Evolutionary conservation across 2,113 vertebrate genomes (phyloP).

Genomic region (Xyrauchen texanus): DNA sequence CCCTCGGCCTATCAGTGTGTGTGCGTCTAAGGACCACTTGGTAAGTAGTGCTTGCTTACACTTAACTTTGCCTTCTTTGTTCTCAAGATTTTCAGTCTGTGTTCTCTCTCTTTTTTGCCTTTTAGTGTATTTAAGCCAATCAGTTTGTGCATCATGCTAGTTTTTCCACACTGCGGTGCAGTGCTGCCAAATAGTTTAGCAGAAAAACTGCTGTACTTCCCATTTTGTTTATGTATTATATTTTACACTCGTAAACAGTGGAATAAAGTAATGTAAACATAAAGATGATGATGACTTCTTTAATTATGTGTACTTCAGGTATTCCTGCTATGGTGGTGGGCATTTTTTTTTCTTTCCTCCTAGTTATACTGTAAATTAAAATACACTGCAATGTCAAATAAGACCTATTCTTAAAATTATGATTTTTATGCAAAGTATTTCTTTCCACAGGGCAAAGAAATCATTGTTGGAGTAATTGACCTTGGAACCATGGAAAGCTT

Average conservation of each 20-base stretch:
- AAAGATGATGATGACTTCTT: neutral
- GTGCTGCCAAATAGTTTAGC: neutral
- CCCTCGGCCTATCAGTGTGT: slow-evolving; percentile 81
- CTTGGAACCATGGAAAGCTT: slow-evolving; percentile 92
- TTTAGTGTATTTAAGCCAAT: slow-evolving; percentile 22
- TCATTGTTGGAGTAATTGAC: slow-evolving; percentile 92
- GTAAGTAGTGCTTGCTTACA: slow-evolving; percentile 88
- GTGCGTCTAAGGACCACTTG: slow-evolving; percentile 77
- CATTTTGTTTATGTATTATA: neutral
- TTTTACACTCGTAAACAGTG: neutral
- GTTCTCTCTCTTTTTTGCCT: slow-evolving; percentile 10
- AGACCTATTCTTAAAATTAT: slow-evolving; percentile 24
- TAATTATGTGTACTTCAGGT: neutral
- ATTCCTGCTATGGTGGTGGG: slow-evolving; percentile 16
- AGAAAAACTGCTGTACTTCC: neutral
- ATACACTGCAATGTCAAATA: neutral
- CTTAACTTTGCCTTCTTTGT: slow-evolving; percentile 63
- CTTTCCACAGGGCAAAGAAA: slow-evolving; percentile 75
- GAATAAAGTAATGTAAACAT: too few species aligned
- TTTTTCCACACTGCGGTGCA: slow-evolving; percentile 52
- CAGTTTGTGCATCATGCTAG: slow-evolving; percentile 66
- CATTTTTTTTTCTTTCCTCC: slow-evolving; percentile 36
- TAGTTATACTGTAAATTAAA: slow-evolving; percentile 35
- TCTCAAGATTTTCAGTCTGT: slow-evolving; percentile 25
- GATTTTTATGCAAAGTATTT: slow-evolving; percentile 42